These are phyloP conservation scores for Dreissena rostriformis DNA, from an alignment of 1,140 invertebrate species.

Conservation along the genomic window DNA sequence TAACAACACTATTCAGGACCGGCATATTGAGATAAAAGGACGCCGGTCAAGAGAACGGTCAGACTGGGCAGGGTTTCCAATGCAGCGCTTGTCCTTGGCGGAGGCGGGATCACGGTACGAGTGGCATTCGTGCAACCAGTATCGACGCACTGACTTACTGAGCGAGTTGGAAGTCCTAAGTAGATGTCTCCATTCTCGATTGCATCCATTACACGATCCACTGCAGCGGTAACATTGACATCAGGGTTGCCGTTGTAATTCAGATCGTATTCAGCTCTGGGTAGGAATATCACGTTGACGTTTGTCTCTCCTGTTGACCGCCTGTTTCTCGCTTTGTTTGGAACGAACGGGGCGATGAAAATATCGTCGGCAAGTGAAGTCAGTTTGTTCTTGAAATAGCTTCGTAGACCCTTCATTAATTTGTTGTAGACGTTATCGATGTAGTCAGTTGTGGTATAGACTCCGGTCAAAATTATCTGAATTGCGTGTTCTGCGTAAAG, in stretches of 20 bases:
- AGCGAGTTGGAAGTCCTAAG: no score
- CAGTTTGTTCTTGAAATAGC: neutral
- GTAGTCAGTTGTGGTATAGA: neutral
- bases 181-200: neutral
- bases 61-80: no score
- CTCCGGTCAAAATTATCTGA: neutral
- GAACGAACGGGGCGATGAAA: neutral
- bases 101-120: no score
- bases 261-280: neutral
- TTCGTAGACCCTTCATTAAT: neutral
- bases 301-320: no score
- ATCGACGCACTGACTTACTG: no score
- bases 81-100: no score
- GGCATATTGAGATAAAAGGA: no score
- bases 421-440: neutral
- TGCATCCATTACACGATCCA: neutral
- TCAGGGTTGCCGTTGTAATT: neutral
- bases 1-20: no score
- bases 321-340: no score
- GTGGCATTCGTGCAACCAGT: no score
- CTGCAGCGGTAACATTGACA: conserved; percentile 9
- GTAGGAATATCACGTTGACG: neutral
- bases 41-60: no score
- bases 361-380: neutral
- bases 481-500: neutral